Conservation (phyloP, 2,797 vertebrate genomes). For the Calcarius lapponicus region DNA sequence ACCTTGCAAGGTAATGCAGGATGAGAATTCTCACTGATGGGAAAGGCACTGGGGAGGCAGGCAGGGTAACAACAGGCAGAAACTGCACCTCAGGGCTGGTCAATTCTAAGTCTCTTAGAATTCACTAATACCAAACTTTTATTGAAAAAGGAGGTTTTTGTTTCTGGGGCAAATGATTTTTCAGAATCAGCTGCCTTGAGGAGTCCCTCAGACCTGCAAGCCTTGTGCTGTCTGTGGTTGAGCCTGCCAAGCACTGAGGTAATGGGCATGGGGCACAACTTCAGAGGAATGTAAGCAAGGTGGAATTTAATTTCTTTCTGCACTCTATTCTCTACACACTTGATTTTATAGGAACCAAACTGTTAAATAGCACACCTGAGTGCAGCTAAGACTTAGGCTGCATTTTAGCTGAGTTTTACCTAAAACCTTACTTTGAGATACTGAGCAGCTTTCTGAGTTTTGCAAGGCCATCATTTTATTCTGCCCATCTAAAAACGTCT, state of each 20-base stretch:
- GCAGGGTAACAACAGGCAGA: neutral
- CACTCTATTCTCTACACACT: neutral
- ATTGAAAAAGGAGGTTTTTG: neutral
- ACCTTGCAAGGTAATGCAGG: neutral
- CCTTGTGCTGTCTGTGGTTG: neutral
- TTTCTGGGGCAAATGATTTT: neutral
- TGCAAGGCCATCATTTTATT: neutral
- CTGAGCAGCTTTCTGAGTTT: neutral
- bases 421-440: neutral
- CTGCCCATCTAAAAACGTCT: neutral
- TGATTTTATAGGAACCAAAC: neutral
- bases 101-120: neutral
- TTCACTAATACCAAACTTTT: neutral
- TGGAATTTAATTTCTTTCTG: neutral
- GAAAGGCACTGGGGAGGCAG: neutral
- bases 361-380: neutral
- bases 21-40: neutral
- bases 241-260: neutral
- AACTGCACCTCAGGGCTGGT: neutral
- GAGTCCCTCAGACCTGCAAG: neutral
- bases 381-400: neutral
- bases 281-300: neutral
- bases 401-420: neutral
- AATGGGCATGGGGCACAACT: neutral
- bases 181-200: neutral